Base-by-base conservation (phyloP, 1,140 invertebrate species). In the Habropoda laboriosa region DNA sequence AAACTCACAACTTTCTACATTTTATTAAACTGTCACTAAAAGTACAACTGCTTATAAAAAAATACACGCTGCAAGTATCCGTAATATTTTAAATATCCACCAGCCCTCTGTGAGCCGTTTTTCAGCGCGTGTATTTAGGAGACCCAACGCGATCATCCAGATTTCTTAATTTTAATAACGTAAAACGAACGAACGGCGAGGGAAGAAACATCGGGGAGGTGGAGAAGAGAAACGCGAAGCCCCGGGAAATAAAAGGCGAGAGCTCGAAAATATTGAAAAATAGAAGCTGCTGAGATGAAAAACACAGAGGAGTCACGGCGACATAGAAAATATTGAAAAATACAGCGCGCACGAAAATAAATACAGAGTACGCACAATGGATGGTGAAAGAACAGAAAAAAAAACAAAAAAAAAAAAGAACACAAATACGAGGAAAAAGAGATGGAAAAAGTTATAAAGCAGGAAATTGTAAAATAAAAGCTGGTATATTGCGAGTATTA, bases 311-410 rank as follows among this genome's bases (percentile, higher is more conserved):
- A 63, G 60, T 18, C n/a, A n/a, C 7, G 30, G 35, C 18, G 47
- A 47, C 42, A 47, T 21, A 27, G 57, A 21, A 63, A 49, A 74
- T 74, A 63, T 74, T 64, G 45, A 64, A 74, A 74, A 74, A 32
- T 45, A 27, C 42, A 47, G 32, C 24, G 70, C 40, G 21, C 27
- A 24, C 53, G 24, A 51, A 64, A 74, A 74, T 64, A 74, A 74
- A 74, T 63, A 64, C 24, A 27, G 35, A 30, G 38, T 51, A 18
- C n/a, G 42, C 55, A 60, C 42, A 73, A 47, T 73, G 57, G 12
- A 49, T 24, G 35, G 21, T n/a, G 13, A 42, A 47, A 47, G 16
- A 64, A 64, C 40, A 64, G 45, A 10, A 66, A 64, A 18, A 47
- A 6, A 30, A 4, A 3, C 1, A 32, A 27, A 1, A 18, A 16